Evolutionary conservation across 2,113 vertebrate genomes (phyloP).

Genomic region (Gadus chalcogrammus): DNA sequence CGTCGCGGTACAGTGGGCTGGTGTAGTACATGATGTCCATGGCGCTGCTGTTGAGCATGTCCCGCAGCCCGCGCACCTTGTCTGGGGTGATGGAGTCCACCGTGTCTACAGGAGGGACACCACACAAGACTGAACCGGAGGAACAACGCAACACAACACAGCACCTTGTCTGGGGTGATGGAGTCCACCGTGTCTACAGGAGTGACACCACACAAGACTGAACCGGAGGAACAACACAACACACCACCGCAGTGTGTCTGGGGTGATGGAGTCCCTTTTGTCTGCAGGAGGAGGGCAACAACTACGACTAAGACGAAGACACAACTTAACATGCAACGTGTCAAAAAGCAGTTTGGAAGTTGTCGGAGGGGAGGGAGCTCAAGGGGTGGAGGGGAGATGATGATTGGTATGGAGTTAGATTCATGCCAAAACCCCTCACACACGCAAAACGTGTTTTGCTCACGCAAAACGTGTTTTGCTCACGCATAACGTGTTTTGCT

Average conservation of each 20-base stretch:
- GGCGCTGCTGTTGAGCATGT: slow-evolving; percentile 97
- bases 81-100: slow-evolving; percentile 90
- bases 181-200: slow-evolving; percentile 84
- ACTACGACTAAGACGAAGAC: no score
- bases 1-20: slow-evolving; percentile 93
- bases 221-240: neutral
- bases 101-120: slow-evolving; percentile 75
- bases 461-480: no score
- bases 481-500: no score
- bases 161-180: slow-evolving; percentile 94
- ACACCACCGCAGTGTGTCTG: neutral
- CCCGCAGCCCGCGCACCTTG: slow-evolving; percentile 90
- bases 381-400: no score
- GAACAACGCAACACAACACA: neutral
- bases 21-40: slow-evolving; percentile 99
- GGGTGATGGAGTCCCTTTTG: no score
- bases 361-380: no score
- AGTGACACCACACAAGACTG: neutral
- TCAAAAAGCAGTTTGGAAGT: no score
- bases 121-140: neutral
- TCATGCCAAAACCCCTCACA: no score
- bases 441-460: no score
- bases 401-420: no score
- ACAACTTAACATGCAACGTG: no score
- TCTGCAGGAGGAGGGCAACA: no score